Evolutionary conservation across 2,797 vertebrate species (phyloP).

Genomic region (Limnodromus scolopaceus): DNA sequence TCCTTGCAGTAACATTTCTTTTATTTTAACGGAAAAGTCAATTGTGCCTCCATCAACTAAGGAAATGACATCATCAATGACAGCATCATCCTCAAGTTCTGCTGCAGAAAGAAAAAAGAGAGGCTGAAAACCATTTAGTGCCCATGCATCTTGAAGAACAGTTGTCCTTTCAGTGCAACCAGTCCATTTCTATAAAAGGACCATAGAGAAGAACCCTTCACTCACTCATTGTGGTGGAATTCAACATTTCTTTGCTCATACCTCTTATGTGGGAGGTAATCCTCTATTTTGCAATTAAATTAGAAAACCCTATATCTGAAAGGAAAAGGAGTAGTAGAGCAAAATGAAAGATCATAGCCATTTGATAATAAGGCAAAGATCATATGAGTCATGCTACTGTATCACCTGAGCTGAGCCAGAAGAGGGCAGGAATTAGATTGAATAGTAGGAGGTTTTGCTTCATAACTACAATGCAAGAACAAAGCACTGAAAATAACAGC

Average conservation of each 20-base stretch:
- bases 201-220: neutral
- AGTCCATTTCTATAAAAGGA: neutral
- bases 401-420: neutral
- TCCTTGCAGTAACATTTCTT: conserved; percentile 75
- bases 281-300: neutral
- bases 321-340: neutral
- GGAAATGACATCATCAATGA: conserved; percentile 85
- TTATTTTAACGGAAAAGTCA: conserved; percentile 76
- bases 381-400: neutral
- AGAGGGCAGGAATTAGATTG: neutral
- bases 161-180: neutral
- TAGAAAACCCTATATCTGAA: neutral
- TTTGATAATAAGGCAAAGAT: neutral
- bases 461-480: neutral
- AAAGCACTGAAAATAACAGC: neutral
- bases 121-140: neutral
- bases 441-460: neutral
- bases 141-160: neutral
- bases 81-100: neutral
- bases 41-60: conserved; percentile 84
- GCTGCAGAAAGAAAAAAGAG: conserved; percentile 44
- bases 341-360: neutral
- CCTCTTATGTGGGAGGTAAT: neutral
- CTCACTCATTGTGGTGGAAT: neutral
- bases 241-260: neutral